A percentile compares a stretch with the other conserved stretches of the same genome.
These are phyloP conservation scores for Odobenus rosmarus DNA, from an alignment of 2,113 vertebrate species.

Conservation along the genomic window DNA sequence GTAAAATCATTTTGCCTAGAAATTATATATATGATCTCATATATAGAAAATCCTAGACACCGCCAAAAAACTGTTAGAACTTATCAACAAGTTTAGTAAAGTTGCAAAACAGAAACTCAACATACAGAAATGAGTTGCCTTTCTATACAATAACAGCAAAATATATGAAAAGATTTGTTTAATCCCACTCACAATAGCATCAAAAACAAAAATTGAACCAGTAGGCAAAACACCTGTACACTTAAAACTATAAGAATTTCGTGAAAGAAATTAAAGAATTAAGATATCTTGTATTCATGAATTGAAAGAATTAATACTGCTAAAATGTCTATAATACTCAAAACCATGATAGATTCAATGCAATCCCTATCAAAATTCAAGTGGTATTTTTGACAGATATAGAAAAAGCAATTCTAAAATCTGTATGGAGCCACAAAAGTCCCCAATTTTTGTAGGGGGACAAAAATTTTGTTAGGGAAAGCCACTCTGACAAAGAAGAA, in stretches of 20 bases:
- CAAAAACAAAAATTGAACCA: not conserved
- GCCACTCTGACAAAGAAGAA: not conserved
- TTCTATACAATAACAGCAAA: not conserved
- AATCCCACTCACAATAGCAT: not conserved
- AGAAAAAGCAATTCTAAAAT: not conserved
- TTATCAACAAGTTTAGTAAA: not conserved
- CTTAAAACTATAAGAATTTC: not conserved
- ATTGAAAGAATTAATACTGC: not conserved
- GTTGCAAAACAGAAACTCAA: not conserved
- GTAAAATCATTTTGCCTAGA: not conserved
- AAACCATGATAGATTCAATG: not conserved
- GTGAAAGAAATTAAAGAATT: not conserved
- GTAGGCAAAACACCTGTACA: not conserved
- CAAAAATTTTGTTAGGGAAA: too few relatives aligned
- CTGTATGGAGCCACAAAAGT: not conserved
- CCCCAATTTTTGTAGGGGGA: not conserved
- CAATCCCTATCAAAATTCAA: not conserved
- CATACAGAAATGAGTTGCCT: not conserved
- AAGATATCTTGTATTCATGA: not conserved
- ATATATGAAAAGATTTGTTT: not conserved
- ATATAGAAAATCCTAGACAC: not conserved
- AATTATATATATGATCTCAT: not conserved
- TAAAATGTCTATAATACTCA: not conserved
- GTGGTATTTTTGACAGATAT: not conserved
- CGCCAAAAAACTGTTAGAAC: not conserved